A percentile compares a stretch with the other conserved stretches of the same genome.
phyloP scores from a whole-genome alignment of 2,888 invertebrate genomes.

The Pachymerium ferrugineum region DNA sequence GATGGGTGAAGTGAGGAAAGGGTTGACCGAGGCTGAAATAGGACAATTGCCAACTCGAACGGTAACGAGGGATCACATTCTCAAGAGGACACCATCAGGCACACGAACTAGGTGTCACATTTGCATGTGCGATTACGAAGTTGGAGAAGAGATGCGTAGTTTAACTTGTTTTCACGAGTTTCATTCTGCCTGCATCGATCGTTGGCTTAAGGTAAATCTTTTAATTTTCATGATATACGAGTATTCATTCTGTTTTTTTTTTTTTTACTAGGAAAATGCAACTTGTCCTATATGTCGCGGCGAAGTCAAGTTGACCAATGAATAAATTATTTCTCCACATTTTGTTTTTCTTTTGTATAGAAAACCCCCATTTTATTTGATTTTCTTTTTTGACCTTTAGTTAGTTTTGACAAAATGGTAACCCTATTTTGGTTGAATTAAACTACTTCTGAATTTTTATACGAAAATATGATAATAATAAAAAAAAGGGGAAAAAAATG shows the following conservation, averaged over 20 bases:
- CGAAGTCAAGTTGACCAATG: background rate
- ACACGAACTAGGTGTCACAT: conserved; percentile 42
- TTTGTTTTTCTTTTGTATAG: too few species aligned
- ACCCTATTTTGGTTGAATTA: too few species aligned
- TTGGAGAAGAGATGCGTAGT: conserved; percentile 42
- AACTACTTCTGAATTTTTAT: too few species aligned
- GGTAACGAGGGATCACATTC: background rate
- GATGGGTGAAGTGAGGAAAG: conserved; percentile 36
- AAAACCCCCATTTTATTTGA: too few species aligned
- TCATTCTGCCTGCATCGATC: conserved; percentile 44
- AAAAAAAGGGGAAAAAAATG: too few species aligned
- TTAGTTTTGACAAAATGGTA: too few species aligned
- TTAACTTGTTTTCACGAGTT: conserved; percentile 45
- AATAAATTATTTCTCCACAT: too few species aligned
- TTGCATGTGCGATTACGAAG: conserved; percentile 44
- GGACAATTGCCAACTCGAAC: conserved; percentile 38
- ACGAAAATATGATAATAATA: too few species aligned
- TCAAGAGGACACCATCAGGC: conserved; percentile 25
- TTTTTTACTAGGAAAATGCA: background rate
- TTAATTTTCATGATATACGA: too few species aligned
- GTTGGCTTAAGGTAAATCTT: conserved; percentile 45
- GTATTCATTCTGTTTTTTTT: background rate
- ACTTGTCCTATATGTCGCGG: conserved; percentile 3
- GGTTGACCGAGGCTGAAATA: conserved; percentile 36
- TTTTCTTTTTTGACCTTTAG: too few species aligned